phyloP scores from a whole-genome alignment of 1,140 invertebrate species.

The Calliopsis andreniformis region DNA sequence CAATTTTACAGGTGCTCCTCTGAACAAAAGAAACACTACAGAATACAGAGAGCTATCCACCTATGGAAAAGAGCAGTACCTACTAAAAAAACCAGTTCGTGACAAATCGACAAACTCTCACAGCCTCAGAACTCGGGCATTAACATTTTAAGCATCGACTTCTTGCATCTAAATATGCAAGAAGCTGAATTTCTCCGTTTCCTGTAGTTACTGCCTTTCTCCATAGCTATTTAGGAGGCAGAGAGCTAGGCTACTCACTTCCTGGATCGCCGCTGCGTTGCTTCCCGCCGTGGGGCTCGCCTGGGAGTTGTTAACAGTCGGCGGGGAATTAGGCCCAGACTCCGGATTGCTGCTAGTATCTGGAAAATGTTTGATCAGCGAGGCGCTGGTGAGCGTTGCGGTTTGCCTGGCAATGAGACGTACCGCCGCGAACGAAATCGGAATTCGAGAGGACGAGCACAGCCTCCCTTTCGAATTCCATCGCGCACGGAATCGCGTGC shows the following conservation, averaged over 20 bases:
- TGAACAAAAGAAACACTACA: too few species aligned
- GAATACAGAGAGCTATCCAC: too few species aligned
- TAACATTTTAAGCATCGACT: too few species aligned
- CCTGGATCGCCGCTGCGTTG: constrained; percentile 86
- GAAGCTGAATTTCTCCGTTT: too few species aligned
- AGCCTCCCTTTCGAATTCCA: constrained; percentile 5
- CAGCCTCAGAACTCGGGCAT: too few species aligned
- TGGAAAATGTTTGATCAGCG: constrained; percentile 68
- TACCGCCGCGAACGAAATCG: neutral
- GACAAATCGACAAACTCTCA: too few species aligned
- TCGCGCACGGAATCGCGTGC: neutral
- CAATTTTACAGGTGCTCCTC: too few species aligned
- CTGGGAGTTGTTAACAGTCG: constrained; percentile 83
- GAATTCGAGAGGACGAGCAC: constrained; percentile 9
- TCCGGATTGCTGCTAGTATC: constrained; percentile 89
- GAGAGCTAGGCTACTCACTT: constrained; percentile 75
- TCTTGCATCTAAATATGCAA: too few species aligned
- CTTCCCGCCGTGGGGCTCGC: constrained; percentile 83
- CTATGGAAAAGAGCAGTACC: too few species aligned
- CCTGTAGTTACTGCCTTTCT: too few species aligned
- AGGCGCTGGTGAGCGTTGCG: neutral
- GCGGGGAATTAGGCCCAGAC: constrained; percentile 91
- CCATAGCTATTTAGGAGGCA: neutral
- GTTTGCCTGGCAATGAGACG: neutral
- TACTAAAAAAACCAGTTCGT: too few species aligned